Percentiles rank a stretch among this genome's conserved stretches.
Conservation (phyloP, 2,797 vertebrate species). For the Echeneis naucrates region DNA sequence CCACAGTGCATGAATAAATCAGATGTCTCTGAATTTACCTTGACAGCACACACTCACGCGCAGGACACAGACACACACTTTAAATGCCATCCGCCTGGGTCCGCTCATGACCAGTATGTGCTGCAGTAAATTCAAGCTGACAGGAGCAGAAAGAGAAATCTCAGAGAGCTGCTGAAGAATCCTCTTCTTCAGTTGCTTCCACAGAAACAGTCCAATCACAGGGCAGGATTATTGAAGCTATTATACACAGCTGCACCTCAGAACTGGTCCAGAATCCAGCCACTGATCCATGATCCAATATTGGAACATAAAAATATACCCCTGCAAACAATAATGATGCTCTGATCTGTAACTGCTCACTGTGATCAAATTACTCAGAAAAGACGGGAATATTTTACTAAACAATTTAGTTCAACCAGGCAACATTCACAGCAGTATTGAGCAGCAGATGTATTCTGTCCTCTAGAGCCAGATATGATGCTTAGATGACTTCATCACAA, state of each 20-base stretch:
- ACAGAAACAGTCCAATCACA: conserved; percentile 8
- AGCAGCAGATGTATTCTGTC: neutral
- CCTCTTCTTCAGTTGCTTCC: conserved; percentile 9
- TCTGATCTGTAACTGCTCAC: conserved; percentile 8
- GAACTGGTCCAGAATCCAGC: neutral
- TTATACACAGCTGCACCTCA: neutral
- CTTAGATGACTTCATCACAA: conserved; percentile 15
- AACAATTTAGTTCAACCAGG: conserved; percentile 1
- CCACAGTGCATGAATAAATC: conserved; percentile 73
- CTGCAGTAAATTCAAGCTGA: conserved; percentile 47
- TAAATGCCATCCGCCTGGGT: conserved; percentile 32
- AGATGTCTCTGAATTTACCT: conserved; percentile 62
- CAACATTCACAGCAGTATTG: neutral
- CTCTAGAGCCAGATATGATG: neutral
- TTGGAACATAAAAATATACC: neutral
- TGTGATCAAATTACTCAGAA: neutral
- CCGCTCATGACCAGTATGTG: neutral
- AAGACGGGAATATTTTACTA: neutral
- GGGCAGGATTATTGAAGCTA: conserved; percentile 4
- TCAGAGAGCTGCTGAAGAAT: conserved; percentile 45
- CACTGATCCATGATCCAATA: neutral
- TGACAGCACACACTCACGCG: conserved; percentile 36
- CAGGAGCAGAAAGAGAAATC: conserved; percentile 59
- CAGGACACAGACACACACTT: conserved; percentile 6
- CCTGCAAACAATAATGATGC: conserved; percentile 14